Evolutionary conservation across 2,888 invertebrate species (phyloP), one percentile per base, ranked within the genome.

Genomic region (Drosophila affinis): DNA sequence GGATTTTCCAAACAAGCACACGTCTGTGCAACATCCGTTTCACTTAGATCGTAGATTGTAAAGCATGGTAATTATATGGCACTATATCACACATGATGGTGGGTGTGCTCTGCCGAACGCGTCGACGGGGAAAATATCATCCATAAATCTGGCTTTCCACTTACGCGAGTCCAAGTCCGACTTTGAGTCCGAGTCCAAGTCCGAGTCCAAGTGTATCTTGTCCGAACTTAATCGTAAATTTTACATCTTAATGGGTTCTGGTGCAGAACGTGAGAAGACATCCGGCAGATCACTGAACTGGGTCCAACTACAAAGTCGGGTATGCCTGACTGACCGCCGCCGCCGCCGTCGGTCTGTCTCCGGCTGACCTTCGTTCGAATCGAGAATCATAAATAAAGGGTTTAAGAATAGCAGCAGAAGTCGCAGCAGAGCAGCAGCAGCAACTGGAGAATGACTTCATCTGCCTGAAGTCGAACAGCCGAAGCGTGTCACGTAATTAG

Each of bases 401-500:
- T 68, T 78, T 69, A 52, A 74, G 68, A 67, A 69, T 55, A 54
- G 54, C 48, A 58, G 46, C 51, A 29, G 34, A 18, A 27, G 17
- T 27, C n/a, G 7, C 47, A 49, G 9, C 21, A 54, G 54, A 27
- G 17, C 45, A 27, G 7, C 24, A 39, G 10, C 47, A 49, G 9
- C 55, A 48, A 12, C 59, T 47, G 12, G 14, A 72, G 39, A 76
- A 80, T 81, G 87, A 87, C 81, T 81, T 81, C 87, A 81, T 81
- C 81, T 82, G 76, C 73, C 58, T 53, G 61, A 59, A 57, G 59
- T 53, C 39, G 67, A 82, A 70, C 67, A 82, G 79, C n/a, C 83
- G 82, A 83, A 83, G 82, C 82, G 82, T 83, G 80, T 88, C 88
- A 75, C 70, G 76, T 83, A 83, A 88, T 83, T 88, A 88, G 82